Conservation (phyloP, 2,888 invertebrate species). For the Epirrhoe tristata region DNA sequence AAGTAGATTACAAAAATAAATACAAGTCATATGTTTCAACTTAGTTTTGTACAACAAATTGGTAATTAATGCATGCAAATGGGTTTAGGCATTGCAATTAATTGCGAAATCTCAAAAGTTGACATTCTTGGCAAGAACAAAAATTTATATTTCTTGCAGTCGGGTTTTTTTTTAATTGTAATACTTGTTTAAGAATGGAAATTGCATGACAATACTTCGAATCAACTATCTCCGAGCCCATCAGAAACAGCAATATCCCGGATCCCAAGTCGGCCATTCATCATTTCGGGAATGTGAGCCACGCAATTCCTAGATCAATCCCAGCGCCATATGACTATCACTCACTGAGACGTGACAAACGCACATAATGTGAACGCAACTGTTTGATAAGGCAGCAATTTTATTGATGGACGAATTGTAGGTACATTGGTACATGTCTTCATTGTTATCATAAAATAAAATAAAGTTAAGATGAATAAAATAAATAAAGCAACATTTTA, state of each 20-base stretch:
- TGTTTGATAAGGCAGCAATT: neutral
- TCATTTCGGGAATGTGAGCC: conserved; percentile 64
- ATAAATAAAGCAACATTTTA: neutral
- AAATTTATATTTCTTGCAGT: no score
- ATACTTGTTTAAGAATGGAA: neutral
- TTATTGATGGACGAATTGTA: neutral
- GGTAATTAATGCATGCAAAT: no score
- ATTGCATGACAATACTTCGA: conserved; percentile 46
- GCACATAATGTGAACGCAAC: conserved; percentile 19
- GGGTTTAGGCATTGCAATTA: no score
- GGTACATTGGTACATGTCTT: no score
- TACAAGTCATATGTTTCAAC: no score
- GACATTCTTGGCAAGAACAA: no score
- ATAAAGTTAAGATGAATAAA: neutral
- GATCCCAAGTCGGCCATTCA: conserved; percentile 63
- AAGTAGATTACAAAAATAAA: no score
- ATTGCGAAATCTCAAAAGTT: no score
- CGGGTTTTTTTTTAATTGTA: no score
- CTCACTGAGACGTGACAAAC: conserved; percentile 55
- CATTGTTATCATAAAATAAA: neutral
- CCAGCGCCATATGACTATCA: conserved; percentile 50
- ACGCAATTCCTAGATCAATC: conserved; percentile 73
- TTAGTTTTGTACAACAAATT: no score
- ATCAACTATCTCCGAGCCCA: conserved; percentile 55
- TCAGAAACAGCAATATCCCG: conserved; percentile 52